Conservation (phyloP, 2,113 vertebrate genomes). For the Scytalopus superciliaris region DNA sequence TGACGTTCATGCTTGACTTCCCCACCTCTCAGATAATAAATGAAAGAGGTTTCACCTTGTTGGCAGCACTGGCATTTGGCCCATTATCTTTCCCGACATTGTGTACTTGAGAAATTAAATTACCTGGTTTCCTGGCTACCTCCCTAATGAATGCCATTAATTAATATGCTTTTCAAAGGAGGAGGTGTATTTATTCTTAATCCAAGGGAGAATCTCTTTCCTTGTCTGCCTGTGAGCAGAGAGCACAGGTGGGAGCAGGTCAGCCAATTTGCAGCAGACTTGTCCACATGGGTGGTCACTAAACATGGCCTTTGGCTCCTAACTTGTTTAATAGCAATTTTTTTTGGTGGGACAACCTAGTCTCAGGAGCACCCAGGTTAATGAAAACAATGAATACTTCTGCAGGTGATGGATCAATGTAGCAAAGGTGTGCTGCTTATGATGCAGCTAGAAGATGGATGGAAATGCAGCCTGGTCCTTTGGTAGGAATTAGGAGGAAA, state of each 20-base stretch:
- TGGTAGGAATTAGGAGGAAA: background rate
- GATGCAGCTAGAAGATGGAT: background rate
- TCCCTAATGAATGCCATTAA: conserved; percentile 55
- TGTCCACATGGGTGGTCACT: background rate
- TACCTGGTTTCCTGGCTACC: conserved; percentile 15
- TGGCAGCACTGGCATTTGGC: background rate
- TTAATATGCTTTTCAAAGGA: conserved; percentile 32
- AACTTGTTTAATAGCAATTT: background rate
- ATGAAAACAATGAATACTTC: background rate
- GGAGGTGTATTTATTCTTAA: conserved; percentile 14
- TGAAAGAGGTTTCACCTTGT: conserved; percentile 53
- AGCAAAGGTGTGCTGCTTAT: background rate
- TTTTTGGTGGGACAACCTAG: background rate
- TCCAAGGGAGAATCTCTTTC: background rate
- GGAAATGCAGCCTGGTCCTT: background rate
- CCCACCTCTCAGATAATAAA: conserved; percentile 41
- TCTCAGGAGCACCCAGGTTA: background rate
- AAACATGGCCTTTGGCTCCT: background rate
- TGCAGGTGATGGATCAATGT: background rate
- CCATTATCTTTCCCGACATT: background rate
- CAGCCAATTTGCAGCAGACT: accelerated
- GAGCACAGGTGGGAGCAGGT: background rate
- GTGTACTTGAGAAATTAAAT: conserved; percentile 48
- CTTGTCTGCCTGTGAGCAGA: background rate
- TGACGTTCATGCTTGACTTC: conserved; percentile 58